Evolutionary conservation across 2,888 invertebrate species (phyloP), one percentile per base, ranked within the genome.

Genomic region (Eupelmus urozonus): DNA sequence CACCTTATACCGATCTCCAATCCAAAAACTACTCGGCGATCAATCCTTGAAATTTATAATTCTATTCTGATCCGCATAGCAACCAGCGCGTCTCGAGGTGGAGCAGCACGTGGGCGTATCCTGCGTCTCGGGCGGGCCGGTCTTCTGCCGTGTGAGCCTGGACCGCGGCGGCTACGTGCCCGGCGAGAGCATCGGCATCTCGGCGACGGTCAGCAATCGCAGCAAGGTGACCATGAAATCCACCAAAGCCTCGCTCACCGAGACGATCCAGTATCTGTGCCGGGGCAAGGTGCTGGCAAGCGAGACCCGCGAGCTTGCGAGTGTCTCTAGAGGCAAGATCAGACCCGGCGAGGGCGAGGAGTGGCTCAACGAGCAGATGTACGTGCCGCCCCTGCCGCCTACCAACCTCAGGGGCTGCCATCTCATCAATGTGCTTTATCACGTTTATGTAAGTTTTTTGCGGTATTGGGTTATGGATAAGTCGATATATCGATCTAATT

Each of bases 121-220:
- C 55, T 97, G 97, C 88, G 94, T 97, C 82, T 95, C 96, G 82
- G 95, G 96, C 59, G 98, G 98, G 65, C 93, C 95, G 9, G 96
- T 98, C 62, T 92, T 95, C 69, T 97, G 97, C 87, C 93, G 95
- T 86, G 96, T 98, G 80, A 92, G 95, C 80, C 91, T 98, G 81
- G 97, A 97, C 91, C 93, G 97, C 87, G 96, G 97, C 76, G 98
- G 98, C 25, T 98, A 97, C 91, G 97, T 98, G 79, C 97, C 98
- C 16, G 98, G 98, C 2, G 97, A 98, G 91, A 96, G 95, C 87
- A 95, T 98, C 89, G 93, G 94, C 84, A 94, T 98, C 83, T 94
- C 94, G 79, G 98, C 97, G 20, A 94, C 93, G 80, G 93, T 98
- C 69, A 93, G 93, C 87, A 98, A 98, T 91, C 92, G 94, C 86